Percentiles rank a stretch among this genome's conserved stretches.
These are phyloP conservation scores for Ichneumoninae sp. DNA, from an alignment of 2,888 invertebrate genomes.

Conservation along the genomic window DNA sequence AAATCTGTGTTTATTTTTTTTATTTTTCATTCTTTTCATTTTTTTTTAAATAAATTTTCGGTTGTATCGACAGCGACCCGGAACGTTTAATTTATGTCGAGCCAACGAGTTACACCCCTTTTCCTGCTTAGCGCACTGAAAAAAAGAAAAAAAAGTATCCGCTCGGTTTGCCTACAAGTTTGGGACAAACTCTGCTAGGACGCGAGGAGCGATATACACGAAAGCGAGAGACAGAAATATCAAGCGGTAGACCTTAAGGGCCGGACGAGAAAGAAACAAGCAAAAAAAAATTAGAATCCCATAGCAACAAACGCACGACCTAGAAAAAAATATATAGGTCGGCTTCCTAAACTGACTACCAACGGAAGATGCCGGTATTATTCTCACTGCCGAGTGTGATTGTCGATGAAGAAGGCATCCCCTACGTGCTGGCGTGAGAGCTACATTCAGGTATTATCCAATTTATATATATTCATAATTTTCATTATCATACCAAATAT, in stretches of 20 bases:
- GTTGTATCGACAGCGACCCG: not conserved
- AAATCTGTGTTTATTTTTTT: not conserved
- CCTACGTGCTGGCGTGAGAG: constrained; percentile 84
- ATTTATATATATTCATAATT: constrained; percentile 86
- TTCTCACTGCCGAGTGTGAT: constrained; percentile 84
- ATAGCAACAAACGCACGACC: constrained; percentile 83
- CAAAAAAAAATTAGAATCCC: constrained; percentile 77
- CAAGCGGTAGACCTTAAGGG: constrained; percentile 73
- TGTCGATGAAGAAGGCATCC: constrained; percentile 84
- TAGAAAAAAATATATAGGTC: constrained; percentile 83
- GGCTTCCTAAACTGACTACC: constrained; percentile 84
- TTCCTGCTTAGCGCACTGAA: constrained; percentile 53
- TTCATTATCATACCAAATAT: constrained; percentile 82
- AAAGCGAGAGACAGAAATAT: constrained; percentile 62
- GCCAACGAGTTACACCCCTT: constrained; percentile 39
- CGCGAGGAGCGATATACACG: constrained; percentile 67
- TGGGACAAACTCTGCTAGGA: constrained; percentile 51
- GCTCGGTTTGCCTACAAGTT: constrained; percentile 34
- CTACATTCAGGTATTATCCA: constrained; percentile 87
- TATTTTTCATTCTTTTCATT: not conserved
- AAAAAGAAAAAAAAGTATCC: not conserved
- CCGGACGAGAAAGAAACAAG: constrained; percentile 41
- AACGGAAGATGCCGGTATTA: constrained; percentile 84
- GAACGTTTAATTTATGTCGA: constrained; percentile 12
- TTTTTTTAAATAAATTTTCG: not conserved